Evolutionary conservation across 2,888 invertebrate species (phyloP).

Genomic region (Plutella xylostella): DNA sequence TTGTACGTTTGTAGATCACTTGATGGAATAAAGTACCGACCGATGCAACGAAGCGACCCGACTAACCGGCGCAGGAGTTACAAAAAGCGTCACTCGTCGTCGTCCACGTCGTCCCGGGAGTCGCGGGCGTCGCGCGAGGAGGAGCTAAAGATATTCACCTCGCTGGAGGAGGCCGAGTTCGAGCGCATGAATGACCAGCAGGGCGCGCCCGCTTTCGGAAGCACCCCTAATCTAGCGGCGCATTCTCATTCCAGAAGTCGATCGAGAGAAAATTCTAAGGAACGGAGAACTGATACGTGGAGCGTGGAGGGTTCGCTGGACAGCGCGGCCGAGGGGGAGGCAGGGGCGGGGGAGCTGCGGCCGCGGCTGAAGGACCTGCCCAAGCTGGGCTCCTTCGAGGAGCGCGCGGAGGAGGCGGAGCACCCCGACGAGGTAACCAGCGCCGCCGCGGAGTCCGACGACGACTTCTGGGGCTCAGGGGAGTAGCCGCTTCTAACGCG

Average conservation of each 20-base stretch:
- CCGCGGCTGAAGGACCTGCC: conserved; percentile 37
- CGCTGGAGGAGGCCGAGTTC: conserved; percentile 73
- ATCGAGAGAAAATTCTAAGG: conserved; percentile 50
- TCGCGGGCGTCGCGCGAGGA: conserved; percentile 74
- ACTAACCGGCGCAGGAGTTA: conserved; percentile 71
- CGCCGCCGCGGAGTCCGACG: conserved; percentile 46
- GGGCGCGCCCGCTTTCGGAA: conserved; percentile 36
- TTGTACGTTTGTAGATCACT: conserved; percentile 68
- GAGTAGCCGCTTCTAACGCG: conserved; percentile 48
- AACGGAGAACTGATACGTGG: conserved; percentile 39
- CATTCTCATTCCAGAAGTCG: conserved; percentile 69
- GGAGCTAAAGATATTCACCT: conserved; percentile 73
- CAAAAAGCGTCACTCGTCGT: conserved; percentile 71
- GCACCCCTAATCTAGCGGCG: conserved; percentile 61
- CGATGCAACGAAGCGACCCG: conserved; percentile 72
- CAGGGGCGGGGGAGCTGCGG: conserved; percentile 21
- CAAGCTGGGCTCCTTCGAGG: conserved; percentile 54
- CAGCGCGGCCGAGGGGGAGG: conserved; percentile 29
- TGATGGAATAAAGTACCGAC: conserved; percentile 74
- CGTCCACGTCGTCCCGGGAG: conserved; percentile 71
- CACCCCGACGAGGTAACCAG: conserved; percentile 43
- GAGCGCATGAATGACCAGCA: conserved; percentile 41
- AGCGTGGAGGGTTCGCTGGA: conserved; percentile 36
- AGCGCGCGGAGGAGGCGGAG: conserved; percentile 40
- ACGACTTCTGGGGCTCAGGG: conserved; percentile 59